Conservation (phyloP, 2,888 invertebrate species). For the Gymnoscelis rufifasciata region DNA sequence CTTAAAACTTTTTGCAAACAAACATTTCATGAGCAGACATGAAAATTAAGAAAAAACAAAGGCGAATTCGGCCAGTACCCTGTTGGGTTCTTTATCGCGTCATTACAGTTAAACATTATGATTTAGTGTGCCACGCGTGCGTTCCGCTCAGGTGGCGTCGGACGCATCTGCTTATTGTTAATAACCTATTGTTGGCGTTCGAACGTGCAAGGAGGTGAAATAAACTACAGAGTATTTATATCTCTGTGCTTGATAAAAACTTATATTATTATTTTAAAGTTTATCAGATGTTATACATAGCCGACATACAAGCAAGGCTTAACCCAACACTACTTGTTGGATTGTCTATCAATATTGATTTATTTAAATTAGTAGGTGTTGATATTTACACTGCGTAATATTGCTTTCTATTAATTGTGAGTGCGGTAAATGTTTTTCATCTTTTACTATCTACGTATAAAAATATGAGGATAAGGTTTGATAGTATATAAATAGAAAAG, state of each 20-base stretch:
- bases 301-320: no score
- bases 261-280: neutral
- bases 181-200: slow-evolving; percentile 60
- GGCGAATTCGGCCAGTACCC: slow-evolving; percentile 19
- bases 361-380: no score
- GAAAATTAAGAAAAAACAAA: slow-evolving; percentile 7
- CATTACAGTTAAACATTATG: slow-evolving; percentile 49
- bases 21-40: neutral
- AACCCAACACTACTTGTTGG: no score
- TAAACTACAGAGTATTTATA: neutral
- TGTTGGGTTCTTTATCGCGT: slow-evolving; percentile 42
- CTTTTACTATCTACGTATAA: no score
- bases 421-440: no score
- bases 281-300: no score
- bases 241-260: no score
- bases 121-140: slow-evolving; percentile 45
- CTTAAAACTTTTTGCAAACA: neutral
- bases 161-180: slow-evolving; percentile 66
- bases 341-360: no score
- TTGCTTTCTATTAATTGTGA: no score
- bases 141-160: slow-evolving; percentile 64
- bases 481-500: no score
- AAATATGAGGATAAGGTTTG: no score
- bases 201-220: slow-evolving; percentile 17
- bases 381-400: no score